A percentile compares a stretch with the other conserved stretches of the same genome.
Evolutionary conservation across 30 jellyfish, hydroid and myxozoan species (phyloP).

Genomic region (Aurelia sp.): DNA sequence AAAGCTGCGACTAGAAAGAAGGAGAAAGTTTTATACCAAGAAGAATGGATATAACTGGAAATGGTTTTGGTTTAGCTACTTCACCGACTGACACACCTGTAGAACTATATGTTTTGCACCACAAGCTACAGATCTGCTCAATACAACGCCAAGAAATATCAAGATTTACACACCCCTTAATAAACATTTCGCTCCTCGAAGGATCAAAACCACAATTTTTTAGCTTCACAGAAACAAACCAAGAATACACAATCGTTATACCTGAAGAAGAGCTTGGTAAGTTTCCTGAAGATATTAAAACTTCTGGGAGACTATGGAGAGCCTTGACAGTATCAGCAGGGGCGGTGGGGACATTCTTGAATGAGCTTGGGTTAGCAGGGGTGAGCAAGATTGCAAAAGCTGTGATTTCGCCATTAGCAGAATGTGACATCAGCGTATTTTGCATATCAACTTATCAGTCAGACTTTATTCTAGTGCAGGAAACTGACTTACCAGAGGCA

Average conservation of each 20-base stretch:
- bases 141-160: constrained; percentile 34
- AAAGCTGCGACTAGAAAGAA: too few species aligned
- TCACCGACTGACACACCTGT: constrained; percentile 92
- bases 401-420: constrained; percentile 96
- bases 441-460: constrained; percentile 98
- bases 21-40: too few species aligned
- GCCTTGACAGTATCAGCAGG: constrained; percentile 98
- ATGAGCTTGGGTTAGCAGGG: constrained; percentile 90
- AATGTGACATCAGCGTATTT: constrained; percentile 87
- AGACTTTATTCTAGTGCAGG: constrained; percentile 94
- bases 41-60: constrained; percentile 20
- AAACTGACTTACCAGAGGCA: constrained; percentile 62
- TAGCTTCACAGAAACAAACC: constrained; percentile 63
- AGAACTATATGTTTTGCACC: constrained; percentile 67
- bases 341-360: constrained; percentile 79
- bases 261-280: constrained; percentile 19
- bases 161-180: constrained; percentile 53
- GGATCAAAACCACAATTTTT: constrained; percentile 64
- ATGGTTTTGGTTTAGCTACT: constrained; percentile 55
- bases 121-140: constrained; percentile 65
- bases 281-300: constrained; percentile 48
- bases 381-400: constrained; percentile 96
- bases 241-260: constrained; percentile 44
- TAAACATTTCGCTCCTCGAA: constrained; percentile 39
- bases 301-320: constrained; percentile 89